phyloP scores from a whole-genome alignment of 2,888 invertebrate genomes.

The Drosophila hamatofila region DNA sequence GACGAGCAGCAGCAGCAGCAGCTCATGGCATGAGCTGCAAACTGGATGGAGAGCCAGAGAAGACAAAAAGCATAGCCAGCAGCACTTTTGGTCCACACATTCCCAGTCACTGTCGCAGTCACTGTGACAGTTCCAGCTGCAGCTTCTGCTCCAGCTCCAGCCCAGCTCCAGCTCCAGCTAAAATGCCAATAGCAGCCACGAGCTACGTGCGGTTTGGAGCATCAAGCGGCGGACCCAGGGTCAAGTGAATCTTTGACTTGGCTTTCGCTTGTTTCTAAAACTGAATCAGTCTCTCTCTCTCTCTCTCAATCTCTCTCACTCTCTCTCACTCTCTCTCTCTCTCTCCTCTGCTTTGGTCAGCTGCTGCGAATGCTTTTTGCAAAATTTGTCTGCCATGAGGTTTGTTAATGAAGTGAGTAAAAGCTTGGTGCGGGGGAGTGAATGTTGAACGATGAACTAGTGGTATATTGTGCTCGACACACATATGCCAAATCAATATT shows the following conservation, averaged over 20 bases:
- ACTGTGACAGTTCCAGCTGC: conserved; percentile 1
- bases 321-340: not conserved
- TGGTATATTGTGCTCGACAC: conserved; percentile 1
- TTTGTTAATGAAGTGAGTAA: conserved; percentile 34
- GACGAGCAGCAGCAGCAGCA: conserved; percentile 19
- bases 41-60: conserved; percentile 18
- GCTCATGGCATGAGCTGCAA: conserved; percentile 11
- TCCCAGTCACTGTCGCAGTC: conserved; percentile 5
- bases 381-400: conserved; percentile 2
- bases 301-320: too few relatives aligned
- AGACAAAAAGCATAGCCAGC: conserved; percentile 3
- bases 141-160: not conserved
- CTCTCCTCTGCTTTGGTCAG: not conserved
- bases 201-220: conserved; percentile 26
- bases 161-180: not conserved
- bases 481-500: conserved; percentile 29
- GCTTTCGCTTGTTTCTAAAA: conserved; percentile 16
- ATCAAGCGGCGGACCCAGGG: conserved; percentile 27
- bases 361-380: conserved; percentile 9
- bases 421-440: not conserved
- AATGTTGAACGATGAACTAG: conserved; percentile 1
- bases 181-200: conserved; percentile 13
- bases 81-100: not conserved
- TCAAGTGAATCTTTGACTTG: conserved; percentile 55
- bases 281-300: conserved; percentile 1